A percentile compares a stretch with the other conserved stretches of the same genome.
These are phyloP conservation scores for Cyphomyrmex costatus DNA, from an alignment of 1,140 invertebrate genomes.

Conservation along the genomic window DNA sequence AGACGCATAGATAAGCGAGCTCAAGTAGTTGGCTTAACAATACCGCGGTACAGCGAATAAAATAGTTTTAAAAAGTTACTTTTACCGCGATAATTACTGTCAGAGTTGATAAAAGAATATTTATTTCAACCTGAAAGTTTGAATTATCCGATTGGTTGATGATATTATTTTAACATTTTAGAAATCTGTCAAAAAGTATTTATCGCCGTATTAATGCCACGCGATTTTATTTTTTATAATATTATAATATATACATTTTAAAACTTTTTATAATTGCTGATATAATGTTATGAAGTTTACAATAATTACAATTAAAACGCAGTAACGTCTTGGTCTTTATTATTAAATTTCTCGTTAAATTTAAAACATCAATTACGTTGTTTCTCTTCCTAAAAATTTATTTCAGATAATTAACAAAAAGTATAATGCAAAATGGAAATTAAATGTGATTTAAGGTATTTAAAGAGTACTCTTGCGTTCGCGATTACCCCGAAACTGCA, in stretches of 20 bases:
- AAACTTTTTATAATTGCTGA: background rate
- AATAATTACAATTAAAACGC: background rate
- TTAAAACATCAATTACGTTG: background rate
- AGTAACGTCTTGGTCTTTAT: background rate
- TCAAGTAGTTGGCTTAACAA: conserved; percentile 42
- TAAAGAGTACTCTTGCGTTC: background rate
- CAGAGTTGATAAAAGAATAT: conserved; percentile 38
- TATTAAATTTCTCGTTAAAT: background rate
- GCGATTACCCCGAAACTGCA: background rate
- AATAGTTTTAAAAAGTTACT: conserved; percentile 17
- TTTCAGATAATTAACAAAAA: background rate
- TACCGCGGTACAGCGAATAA: conserved; percentile 6
- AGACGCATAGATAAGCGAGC: conserved; percentile 42
- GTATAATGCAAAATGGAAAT: background rate
- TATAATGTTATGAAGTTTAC: background rate
- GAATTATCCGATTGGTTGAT: conserved; percentile 2
- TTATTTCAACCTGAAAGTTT: background rate
- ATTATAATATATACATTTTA: background rate
- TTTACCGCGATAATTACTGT: conserved; percentile 28
- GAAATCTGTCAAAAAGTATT: conserved; percentile 1
- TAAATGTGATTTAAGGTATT: background rate
- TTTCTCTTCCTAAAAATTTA: background rate
- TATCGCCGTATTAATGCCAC: background rate
- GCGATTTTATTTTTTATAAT: background rate
- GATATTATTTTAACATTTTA: conserved; percentile 12